A percentile compares a stretch with the other conserved stretches of the same genome.
These are phyloP conservation scores for Chlorodrepanis virens DNA, from an alignment of 2,113 vertebrate genomes.

Conservation along the genomic window DNA sequence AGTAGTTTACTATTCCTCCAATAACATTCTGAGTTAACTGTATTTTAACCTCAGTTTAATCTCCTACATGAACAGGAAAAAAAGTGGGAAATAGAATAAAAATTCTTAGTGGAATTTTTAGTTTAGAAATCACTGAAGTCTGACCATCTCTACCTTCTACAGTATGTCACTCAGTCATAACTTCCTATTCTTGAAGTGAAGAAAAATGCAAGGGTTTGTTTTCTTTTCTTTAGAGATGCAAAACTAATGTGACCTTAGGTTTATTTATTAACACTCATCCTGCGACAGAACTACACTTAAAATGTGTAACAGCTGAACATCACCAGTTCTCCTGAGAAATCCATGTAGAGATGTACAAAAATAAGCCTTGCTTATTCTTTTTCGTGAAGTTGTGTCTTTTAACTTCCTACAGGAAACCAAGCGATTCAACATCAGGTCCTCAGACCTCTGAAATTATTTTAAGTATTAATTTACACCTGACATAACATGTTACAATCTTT, in stretches of 20 bases:
- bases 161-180: background rate
- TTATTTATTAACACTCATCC: background rate
- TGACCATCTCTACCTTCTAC: background rate
- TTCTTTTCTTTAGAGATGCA: background rate
- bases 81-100: background rate
- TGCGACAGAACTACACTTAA: background rate
- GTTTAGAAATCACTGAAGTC: background rate
- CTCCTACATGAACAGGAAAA: background rate
- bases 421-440: background rate
- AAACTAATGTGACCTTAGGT: background rate
- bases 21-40: background rate
- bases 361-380: background rate
- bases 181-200: background rate
- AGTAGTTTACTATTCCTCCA: background rate
- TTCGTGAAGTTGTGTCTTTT: background rate
- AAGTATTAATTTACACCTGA: background rate
- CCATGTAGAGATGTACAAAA: background rate
- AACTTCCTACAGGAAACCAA: background rate
- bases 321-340: background rate
- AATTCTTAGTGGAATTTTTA: background rate
- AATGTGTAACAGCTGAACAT: background rate
- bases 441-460: constrained; percentile 20
- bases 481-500: background rate
- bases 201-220: background rate
- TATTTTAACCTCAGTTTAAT: background rate